Evolutionary conservation across 1,140 invertebrate species (phyloP).

Genomic region (Halesus radiatus): DNA sequence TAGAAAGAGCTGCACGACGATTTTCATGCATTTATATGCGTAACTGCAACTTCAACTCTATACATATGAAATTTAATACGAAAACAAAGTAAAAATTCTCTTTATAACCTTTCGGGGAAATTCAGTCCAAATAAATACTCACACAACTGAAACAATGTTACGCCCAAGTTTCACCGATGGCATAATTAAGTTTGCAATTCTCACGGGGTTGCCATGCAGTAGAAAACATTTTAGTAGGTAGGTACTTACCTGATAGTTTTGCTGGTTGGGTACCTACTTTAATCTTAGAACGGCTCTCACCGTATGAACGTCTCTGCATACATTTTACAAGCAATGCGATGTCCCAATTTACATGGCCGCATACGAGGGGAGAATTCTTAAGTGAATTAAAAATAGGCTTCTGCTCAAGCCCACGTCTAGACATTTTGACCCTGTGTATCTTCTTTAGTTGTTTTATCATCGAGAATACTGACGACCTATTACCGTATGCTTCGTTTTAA

Average conservation of each 20-base stretch:
- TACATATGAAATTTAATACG: too few species aligned
- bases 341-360: slow-evolving; percentile 29
- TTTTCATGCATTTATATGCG: too few species aligned
- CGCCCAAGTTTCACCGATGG: not conserved
- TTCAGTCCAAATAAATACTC: too few species aligned
- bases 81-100: too few species aligned
- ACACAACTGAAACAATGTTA: too few species aligned
- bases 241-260: too few species aligned
- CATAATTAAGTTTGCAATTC: not conserved
- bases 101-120: too few species aligned
- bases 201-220: not conserved
- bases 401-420: slow-evolving; percentile 17
- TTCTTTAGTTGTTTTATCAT: slow-evolving; percentile 11
- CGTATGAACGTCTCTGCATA: slow-evolving; percentile 5
- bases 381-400: slow-evolving; percentile 33
- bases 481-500: not conserved
- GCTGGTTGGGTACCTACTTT: too few species aligned
- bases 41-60: too few species aligned
- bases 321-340: slow-evolving; percentile 19
- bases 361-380: slow-evolving; percentile 16
- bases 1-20: too few species aligned
- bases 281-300: not conserved
- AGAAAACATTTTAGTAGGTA: not conserved
- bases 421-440: slow-evolving; percentile 11
- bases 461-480: not conserved